phyloP scores from a whole-genome alignment of 2,797 vertebrate genomes.

The Fistularia commersonii region DNA sequence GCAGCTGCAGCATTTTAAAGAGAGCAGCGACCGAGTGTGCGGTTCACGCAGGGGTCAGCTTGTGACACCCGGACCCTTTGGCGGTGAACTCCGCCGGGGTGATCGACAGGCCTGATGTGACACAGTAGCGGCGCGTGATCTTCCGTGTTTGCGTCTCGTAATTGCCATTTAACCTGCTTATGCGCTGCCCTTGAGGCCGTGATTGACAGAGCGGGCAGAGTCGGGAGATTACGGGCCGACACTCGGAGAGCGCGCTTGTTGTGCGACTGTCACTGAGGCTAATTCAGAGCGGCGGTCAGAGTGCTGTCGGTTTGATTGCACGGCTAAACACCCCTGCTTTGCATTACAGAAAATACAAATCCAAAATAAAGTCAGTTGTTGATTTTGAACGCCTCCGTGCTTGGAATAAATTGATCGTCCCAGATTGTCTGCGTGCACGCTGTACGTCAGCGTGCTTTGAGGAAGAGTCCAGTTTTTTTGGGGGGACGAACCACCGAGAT shows the following conservation, averaged over 20 bases:
- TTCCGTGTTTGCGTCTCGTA: not conserved
- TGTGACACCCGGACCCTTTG: constrained; percentile 4
- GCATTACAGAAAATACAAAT: constrained; percentile 24
- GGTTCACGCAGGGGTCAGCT: constrained; percentile 33
- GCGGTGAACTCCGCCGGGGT: not conserved
- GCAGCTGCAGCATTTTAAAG: constrained; percentile 59
- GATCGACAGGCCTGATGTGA: constrained; percentile 4
- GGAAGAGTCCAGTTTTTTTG: too few species aligned
- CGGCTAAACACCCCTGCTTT: constrained; percentile 21
- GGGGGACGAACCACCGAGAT: too few species aligned
- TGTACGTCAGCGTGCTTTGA: too few species aligned
- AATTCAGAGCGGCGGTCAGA: constrained; percentile 21
- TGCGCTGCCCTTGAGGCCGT: not conserved
- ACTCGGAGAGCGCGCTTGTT: constrained; percentile 3
- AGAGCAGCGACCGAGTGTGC: constrained; percentile 41
- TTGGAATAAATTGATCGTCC: constrained; percentile 4
- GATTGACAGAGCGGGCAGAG: constrained; percentile 17
- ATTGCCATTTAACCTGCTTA: not conserved
- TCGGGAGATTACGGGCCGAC: too few species aligned
- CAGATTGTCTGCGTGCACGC: too few species aligned
- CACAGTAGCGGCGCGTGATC: not conserved
- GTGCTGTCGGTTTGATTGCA: not conserved
- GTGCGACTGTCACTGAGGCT: constrained; percentile 25
- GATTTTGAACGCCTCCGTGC: constrained; percentile 6
- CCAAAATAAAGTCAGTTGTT: not conserved